phyloP scores from a whole-genome alignment of 2,797 vertebrate species.

The Sebastes taczanowskii region DNA sequence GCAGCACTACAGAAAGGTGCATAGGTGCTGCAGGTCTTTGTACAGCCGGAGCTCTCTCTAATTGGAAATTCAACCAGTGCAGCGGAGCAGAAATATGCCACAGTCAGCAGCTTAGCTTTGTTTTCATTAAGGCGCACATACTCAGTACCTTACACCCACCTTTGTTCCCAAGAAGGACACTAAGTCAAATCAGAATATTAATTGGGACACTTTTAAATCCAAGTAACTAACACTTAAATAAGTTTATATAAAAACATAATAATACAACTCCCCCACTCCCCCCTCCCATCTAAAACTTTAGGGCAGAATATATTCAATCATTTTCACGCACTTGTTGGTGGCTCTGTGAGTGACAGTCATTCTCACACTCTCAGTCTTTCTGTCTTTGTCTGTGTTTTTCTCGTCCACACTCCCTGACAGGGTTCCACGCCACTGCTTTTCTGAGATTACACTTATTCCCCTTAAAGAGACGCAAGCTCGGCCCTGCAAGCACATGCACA shows the following conservation, averaged over 20 bases:
- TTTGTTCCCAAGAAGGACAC: slow-evolving; percentile 50
- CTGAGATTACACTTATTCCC: slow-evolving; percentile 61
- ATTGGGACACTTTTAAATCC: slow-evolving; percentile 13
- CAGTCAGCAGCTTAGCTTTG: slow-evolving; percentile 79
- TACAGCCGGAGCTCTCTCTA: slow-evolving; percentile 58
- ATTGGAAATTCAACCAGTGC: slow-evolving; percentile 82
- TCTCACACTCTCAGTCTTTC: slow-evolving; percentile 13
- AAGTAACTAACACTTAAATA: neutral
- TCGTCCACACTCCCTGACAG: slow-evolving; percentile 12
- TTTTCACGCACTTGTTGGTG: neutral
- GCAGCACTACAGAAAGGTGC: slow-evolving; percentile 33
- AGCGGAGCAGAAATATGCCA: slow-evolving; percentile 75
- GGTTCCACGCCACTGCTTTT: slow-evolving; percentile 59
- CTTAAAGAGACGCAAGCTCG: slow-evolving; percentile 41
- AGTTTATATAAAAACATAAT: neutral
- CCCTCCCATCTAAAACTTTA: neutral
- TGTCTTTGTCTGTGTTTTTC: slow-evolving; percentile 9
- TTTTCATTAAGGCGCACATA: slow-evolving; percentile 72
- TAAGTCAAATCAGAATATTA: slow-evolving; percentile 36
- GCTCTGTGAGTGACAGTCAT: slow-evolving; percentile 42
- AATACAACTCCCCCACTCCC: neutral
- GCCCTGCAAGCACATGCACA: neutral
- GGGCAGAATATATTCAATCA: neutral
- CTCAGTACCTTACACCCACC: slow-evolving; percentile 25
- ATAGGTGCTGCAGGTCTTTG: slow-evolving; percentile 61